Evolutionary conservation across 2,797 vertebrate species (phyloP).

Genomic region (Petrocephalus sullivani): DNA sequence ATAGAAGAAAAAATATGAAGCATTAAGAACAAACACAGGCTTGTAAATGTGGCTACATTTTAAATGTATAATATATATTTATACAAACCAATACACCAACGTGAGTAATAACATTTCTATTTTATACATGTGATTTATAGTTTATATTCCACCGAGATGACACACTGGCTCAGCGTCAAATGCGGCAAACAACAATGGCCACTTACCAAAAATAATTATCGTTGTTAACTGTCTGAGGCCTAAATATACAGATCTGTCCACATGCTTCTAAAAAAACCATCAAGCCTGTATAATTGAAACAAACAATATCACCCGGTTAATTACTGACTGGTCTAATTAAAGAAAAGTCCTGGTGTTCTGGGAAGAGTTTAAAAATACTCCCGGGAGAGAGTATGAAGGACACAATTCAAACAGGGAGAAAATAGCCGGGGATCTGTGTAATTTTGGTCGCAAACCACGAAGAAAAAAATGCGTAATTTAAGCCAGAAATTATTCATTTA

Average conservation of each 20-base stretch:
- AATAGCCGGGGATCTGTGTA: slow-evolving; percentile 72
- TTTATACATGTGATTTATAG: neutral
- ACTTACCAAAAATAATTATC: slow-evolving; percentile 56
- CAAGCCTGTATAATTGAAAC: slow-evolving; percentile 73
- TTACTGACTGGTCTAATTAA: slow-evolving; percentile 77
- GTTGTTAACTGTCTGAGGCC: slow-evolving; percentile 61
- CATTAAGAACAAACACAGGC: neutral
- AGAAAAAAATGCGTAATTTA: slow-evolving; percentile 72
- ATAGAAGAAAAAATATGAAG: neutral
- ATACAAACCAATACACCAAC: neutral
- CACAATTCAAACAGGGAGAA: slow-evolving; percentile 77
- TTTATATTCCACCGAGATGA: slow-evolving; percentile 9
- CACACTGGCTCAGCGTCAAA: slow-evolving; percentile 42
- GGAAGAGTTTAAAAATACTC: slow-evolving; percentile 72
- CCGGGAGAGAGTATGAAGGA: slow-evolving; percentile 61
- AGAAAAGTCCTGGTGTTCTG: slow-evolving; percentile 66
- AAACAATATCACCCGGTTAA: slow-evolving; percentile 78
- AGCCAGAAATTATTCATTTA: slow-evolving; percentile 79
- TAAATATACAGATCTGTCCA: slow-evolving; percentile 71
- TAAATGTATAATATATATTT: slow-evolving; percentile 3
- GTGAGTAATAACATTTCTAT: slow-evolving; percentile 2
- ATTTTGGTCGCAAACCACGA: slow-evolving; percentile 73
- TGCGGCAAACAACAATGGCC: slow-evolving; percentile 64
- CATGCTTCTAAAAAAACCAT: slow-evolving; percentile 68
- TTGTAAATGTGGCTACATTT: neutral